Evolutionary conservation across 2,888 invertebrate species (phyloP).

Genomic region (Pelosia muscerda): DNA sequence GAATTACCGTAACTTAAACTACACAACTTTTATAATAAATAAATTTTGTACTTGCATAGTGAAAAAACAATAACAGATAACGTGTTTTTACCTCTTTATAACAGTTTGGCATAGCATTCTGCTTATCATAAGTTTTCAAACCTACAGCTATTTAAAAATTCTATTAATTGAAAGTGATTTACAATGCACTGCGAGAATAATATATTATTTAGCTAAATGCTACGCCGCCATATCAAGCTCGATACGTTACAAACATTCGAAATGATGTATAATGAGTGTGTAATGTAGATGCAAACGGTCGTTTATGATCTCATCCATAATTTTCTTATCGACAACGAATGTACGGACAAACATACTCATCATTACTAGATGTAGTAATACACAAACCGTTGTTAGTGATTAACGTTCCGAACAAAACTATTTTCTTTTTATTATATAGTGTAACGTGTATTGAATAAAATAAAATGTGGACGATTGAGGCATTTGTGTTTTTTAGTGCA

Average conservation of each 20-base stretch:
- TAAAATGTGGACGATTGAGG: conserved; percentile 39
- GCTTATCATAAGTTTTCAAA: neutral
- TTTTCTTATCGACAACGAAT: conserved; percentile 44
- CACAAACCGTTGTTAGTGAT: conserved; percentile 27
- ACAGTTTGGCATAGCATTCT: neutral
- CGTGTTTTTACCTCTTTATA: neutral
- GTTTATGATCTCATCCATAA: neutral
- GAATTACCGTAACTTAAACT: neutral
- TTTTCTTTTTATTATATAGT: neutral
- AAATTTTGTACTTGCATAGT: neutral
- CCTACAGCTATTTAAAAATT: conserved; percentile 10
- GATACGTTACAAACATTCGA: conserved; percentile 17
- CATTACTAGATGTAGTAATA: conserved; percentile 30
- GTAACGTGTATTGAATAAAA: neutral
- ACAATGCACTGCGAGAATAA: conserved; percentile 26
- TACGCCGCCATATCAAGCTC: conserved; percentile 20
- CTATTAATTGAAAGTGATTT: neutral
- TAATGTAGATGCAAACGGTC: neutral
- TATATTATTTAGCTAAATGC: conserved; percentile 37
- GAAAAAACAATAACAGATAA: neutral
- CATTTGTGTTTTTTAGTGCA: conserved; percentile 38
- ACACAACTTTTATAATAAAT: neutral
- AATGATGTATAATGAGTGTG: conserved; percentile 23
- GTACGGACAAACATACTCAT: conserved; percentile 24
- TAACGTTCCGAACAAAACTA: conserved; percentile 30